Base-by-base conservation (phyloP, 2,113 vertebrate genomes). In the Indri indri region DNA sequence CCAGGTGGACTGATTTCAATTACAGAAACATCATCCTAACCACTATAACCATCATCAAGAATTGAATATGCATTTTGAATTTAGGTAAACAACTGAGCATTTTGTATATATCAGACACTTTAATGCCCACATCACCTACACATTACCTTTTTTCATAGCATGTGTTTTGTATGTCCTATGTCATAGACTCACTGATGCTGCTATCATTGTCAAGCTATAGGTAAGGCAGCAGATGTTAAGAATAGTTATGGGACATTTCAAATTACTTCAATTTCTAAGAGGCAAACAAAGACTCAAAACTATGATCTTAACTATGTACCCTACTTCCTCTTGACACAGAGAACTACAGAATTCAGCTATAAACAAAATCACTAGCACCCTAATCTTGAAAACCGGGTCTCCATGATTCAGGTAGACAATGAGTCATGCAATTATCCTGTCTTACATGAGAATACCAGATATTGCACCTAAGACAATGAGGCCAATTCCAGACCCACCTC, bases 401-500 rank as follows among this genome's bases (percentile, higher is more conserved):
- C 2, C 1, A 17, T 23, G 40, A 59, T 88, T 63, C 40, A 83
- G 52, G 11, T 22, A 40, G 16, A 40, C 9, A n/a, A 4, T 37
- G 7, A 45, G 7, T 47, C 91, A 40, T 16, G 3, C 9, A 74
- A 82, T 61, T 70, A n/a, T 40, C 11, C 30, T 25, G 1, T 91
- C n/a, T 77, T 81, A 85, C 3, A 16, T n/a, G 30, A 66, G 20
- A 37, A 71, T 83, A 50, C 6, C 14, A 73, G 25, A 57, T 34
- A 40, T 0, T 20, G 1, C 0, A 68, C 17, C 1, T 47, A 20
- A 63, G 37, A 34, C 27, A 71, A 13, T 4, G 0, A 27, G 8
- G 61, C 22, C 2, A 73, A 34, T 76, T 34, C 42, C 22, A 73
- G 25, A 45, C 4, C 7, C 3, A 40, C 2, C 1, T 45, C 3